A percentile compares a stretch with the other conserved stretches of the same genome.
Conservation (phyloP, 2,113 vertebrate genomes). For the Aviceda subcristata region DNA sequence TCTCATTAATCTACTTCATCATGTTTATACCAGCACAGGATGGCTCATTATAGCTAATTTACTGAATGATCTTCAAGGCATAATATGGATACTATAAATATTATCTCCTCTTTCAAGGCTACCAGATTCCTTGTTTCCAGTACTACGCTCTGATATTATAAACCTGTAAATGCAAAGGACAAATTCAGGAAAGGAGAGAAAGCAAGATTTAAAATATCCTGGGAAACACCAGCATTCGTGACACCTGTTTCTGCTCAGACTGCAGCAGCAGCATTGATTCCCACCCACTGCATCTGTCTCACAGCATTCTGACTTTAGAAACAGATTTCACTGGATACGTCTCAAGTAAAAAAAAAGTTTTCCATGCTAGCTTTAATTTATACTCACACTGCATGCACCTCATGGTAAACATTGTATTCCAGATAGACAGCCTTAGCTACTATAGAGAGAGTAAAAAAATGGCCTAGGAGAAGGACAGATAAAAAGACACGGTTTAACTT, state of each 20-base stretch:
- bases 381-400: too few relatives aligned
- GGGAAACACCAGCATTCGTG: background rate
- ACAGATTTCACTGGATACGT: background rate
- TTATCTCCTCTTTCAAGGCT: background rate
- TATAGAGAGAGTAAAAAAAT: background rate
- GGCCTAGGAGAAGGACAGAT: background rate
- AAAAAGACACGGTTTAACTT: fast-evolving
- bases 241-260: background rate
- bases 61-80: background rate
- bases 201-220: background rate
- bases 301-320: background rate
- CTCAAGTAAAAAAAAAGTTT: background rate
- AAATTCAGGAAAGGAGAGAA: background rate
- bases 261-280: background rate
- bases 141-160: background rate
- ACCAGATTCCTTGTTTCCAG: background rate
- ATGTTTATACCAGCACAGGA: background rate
- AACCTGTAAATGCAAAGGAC: background rate
- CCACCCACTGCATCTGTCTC: background rate
- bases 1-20: background rate
- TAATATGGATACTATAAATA: background rate
- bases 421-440: background rate
- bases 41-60: background rate
- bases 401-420: background rate
- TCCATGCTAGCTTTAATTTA: background rate